These are phyloP conservation scores for Lypha dubia DNA, from an alignment of 2,888 invertebrate genomes.

Conservation along the genomic window DNA sequence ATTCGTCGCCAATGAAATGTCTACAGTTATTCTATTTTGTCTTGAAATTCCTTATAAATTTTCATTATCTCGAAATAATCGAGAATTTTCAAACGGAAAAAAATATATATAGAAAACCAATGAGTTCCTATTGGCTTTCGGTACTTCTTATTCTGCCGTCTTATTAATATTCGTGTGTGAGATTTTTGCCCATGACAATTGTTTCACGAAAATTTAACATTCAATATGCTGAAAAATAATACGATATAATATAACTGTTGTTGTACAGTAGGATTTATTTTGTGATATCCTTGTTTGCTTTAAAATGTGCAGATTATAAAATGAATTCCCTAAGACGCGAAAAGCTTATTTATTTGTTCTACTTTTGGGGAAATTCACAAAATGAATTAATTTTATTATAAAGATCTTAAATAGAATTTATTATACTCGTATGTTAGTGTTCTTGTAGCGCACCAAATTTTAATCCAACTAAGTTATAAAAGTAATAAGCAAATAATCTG, in stretches of 20 bases:
- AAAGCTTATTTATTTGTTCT: constrained; percentile 39
- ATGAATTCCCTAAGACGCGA: constrained; percentile 30
- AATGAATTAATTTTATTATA: neutral
- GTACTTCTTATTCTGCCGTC: neutral
- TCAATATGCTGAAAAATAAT: constrained; percentile 24
- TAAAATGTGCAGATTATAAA: constrained; percentile 49
- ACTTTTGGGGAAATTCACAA: constrained; percentile 15
- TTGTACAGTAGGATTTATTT: constrained; percentile 35
- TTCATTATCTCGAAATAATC: too few relatives aligned
- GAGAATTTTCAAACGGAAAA: too few relatives aligned
- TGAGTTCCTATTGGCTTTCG: neutral
- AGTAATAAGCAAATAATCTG: too few relatives aligned
- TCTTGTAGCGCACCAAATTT: too few relatives aligned
- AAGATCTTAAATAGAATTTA: too few relatives aligned
- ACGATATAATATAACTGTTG: neutral
- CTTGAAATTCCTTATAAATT: too few relatives aligned
- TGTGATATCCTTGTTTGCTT: constrained; percentile 38
- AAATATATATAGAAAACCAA: too few relatives aligned
- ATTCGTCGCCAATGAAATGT: too few relatives aligned
- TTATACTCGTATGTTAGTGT: too few relatives aligned
- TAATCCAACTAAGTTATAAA: too few relatives aligned
- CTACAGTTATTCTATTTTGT: too few relatives aligned
- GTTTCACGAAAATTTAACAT: constrained; percentile 40
- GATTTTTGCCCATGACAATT: constrained; percentile 41
- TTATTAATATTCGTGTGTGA: neutral